These are phyloP conservation scores for Machimus atricapillus DNA, from an alignment of 2,888 invertebrate genomes.

Conservation along the genomic window DNA sequence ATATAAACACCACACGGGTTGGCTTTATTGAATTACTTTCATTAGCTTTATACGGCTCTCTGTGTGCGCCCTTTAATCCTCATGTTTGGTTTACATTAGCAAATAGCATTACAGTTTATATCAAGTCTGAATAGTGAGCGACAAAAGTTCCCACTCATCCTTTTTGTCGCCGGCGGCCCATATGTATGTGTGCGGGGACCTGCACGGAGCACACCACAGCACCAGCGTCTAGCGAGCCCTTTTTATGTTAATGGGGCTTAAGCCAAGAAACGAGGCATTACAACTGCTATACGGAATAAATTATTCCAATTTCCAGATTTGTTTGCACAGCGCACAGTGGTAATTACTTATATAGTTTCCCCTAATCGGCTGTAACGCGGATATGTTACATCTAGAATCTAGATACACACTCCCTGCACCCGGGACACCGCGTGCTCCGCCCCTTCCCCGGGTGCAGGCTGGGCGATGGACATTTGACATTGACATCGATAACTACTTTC, in stretches of 20 bases:
- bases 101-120: constrained; percentile 10
- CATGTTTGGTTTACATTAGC: constrained; percentile 16
- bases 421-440: not conserved
- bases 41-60: not conserved
- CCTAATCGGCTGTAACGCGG: constrained; percentile 10
- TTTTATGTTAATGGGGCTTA: constrained; percentile 4
- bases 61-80: constrained; percentile 5
- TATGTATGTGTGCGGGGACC: not conserved
- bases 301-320: constrained; percentile 11
- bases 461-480: not conserved
- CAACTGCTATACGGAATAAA: constrained; percentile 11
- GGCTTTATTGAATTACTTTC: constrained; percentile 24
- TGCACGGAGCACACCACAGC: not conserved
- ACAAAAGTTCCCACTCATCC: not conserved
- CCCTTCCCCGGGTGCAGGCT: not conserved
- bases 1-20: not conserved
- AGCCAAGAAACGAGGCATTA: constrained; percentile 2
- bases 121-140: not conserved
- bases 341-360: constrained; percentile 4
- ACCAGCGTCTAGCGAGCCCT: not conserved
- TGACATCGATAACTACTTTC: not conserved
- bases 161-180: constrained; percentile 4
- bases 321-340: not conserved
- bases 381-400: not conserved
- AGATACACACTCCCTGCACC: not conserved